Conservation (phyloP, 2,113 vertebrate species). For the Notarius quadriscutis region DNA sequence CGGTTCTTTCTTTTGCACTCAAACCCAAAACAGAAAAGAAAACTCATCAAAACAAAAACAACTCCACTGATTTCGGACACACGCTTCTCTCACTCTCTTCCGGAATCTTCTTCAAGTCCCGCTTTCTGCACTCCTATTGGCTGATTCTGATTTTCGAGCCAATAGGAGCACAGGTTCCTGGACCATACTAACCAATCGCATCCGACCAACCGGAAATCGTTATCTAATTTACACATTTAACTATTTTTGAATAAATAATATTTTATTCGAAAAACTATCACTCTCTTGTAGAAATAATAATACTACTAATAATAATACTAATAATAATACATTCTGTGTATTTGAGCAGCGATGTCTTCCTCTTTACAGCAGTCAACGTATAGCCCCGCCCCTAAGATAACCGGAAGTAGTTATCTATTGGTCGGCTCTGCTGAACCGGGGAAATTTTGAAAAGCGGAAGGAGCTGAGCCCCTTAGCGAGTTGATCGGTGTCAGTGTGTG, state of each 20-base stretch:
- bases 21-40: background rate
- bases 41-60: background rate
- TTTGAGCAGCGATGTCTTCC: background rate
- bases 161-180: background rate
- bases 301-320: rapidly evolving
- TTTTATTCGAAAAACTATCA: background rate
- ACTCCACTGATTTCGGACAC: background rate
- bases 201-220: background rate
- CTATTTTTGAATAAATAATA: no score
- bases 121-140: background rate
- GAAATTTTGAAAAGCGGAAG: constrained; percentile 44
- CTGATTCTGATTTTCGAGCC: background rate
- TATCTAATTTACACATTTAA: background rate
- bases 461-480: background rate
- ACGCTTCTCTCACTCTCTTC: background rate
- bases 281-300: no score
- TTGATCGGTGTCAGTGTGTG: background rate
- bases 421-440: constrained; percentile 5
- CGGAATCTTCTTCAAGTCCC: background rate
- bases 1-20: background rate
- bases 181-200: background rate
- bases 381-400: background rate
- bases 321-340: background rate
- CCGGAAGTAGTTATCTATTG: constrained; percentile 29
- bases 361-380: no score